phyloP scores from a whole-genome alignment of 2,797 vertebrate genomes.

The Artibeus lituratus region DNA sequence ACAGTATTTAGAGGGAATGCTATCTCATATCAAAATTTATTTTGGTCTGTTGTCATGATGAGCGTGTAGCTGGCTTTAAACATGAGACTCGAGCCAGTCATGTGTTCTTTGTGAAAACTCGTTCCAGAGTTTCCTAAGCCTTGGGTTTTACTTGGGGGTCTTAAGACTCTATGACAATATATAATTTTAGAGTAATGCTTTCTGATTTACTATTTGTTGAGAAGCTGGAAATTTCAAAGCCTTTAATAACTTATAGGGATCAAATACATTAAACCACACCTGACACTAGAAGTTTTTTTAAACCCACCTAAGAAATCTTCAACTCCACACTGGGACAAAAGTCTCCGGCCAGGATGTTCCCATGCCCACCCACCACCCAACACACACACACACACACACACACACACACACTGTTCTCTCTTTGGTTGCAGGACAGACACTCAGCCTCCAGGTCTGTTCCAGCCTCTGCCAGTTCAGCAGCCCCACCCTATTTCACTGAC shows the following conservation, averaged over 20 bases:
- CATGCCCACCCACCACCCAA: too few species aligned
- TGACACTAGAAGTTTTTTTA: not conserved
- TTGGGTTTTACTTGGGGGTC: not conserved
- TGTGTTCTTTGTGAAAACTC: not conserved
- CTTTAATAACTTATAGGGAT: not conserved
- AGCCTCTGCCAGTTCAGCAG: not conserved
- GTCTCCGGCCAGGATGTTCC: not conserved
- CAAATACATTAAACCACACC: not conserved
- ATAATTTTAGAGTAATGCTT: not conserved
- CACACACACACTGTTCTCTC: not conserved
- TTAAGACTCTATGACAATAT: not conserved
- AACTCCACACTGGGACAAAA: not conserved
- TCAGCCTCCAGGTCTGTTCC: not conserved
- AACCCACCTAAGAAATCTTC: not conserved
- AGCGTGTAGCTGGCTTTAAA: not conserved
- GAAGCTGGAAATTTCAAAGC: not conserved
- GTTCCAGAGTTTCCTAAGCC: not conserved
- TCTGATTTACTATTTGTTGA: not conserved
- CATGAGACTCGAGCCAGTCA: not conserved
- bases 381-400: too few species aligned
- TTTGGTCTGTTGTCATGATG: not conserved
- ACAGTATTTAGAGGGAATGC: not conserved
- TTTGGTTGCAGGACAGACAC: not conserved
- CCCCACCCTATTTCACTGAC: not conserved
- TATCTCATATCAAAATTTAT: not conserved